A percentile compares a stretch with the other conserved stretches of the same genome.
Conservation (phyloP, 2,888 invertebrate genomes). For the Protonemura montana region DNA sequence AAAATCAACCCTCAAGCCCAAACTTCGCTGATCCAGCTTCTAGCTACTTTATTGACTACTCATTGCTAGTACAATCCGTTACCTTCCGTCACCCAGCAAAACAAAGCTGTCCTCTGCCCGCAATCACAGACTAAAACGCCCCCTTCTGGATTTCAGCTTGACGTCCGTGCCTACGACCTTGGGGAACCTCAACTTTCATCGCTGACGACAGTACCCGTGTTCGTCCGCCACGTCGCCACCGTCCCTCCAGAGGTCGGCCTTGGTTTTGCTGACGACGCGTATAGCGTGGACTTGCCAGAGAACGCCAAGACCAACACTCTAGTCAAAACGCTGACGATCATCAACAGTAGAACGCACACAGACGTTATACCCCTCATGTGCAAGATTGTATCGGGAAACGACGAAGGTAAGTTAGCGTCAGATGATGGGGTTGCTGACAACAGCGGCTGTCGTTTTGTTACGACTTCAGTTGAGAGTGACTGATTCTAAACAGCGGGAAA, state of each 20-base stretch:
- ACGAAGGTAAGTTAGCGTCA: constrained; percentile 65
- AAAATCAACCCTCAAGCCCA: too few relatives aligned
- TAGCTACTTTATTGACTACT: too few relatives aligned
- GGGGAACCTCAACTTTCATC: constrained; percentile 86
- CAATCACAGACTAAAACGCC: too few relatives aligned
- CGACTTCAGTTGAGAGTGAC: too few relatives aligned
- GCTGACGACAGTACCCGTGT: constrained; percentile 81
- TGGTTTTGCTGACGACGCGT: constrained; percentile 87
- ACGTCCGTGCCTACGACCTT: constrained; percentile 85
- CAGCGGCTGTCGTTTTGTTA: too few relatives aligned
- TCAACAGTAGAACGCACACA: constrained; percentile 75
- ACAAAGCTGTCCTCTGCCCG: too few relatives aligned
- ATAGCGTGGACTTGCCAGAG: constrained; percentile 83
- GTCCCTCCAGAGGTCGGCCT: constrained; percentile 75
- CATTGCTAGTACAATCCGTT: too few relatives aligned
- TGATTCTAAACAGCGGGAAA: too few relatives aligned
- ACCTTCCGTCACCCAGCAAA: too few relatives aligned
- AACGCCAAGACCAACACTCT: constrained; percentile 72
- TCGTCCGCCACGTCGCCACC: constrained; percentile 81
- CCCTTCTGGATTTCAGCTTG: constrained; percentile 65
- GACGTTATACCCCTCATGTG: constrained; percentile 77
- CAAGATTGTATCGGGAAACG: constrained; percentile 78
- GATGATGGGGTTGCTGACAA: too few relatives aligned
- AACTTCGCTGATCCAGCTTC: too few relatives aligned
- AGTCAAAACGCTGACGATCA: constrained; percentile 75